Conservation (phyloP, 2,797 vertebrate genomes). For the Picus viridis region DNA sequence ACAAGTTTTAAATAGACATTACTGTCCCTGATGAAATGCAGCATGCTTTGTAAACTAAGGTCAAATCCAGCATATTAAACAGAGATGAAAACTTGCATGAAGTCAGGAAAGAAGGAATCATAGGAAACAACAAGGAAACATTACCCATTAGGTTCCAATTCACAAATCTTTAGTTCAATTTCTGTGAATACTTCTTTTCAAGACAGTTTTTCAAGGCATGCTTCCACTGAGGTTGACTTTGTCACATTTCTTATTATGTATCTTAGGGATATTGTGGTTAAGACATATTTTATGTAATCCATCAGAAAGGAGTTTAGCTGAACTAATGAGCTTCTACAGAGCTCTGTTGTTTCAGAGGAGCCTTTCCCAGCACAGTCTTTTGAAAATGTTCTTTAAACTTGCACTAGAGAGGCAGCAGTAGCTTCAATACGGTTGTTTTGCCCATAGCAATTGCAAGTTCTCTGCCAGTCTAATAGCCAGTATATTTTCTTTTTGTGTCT, state of each 20-base stretch:
- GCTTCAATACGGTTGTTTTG: not conserved
- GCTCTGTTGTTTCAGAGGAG: not conserved
- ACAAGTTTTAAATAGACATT: not conserved
- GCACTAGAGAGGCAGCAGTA: not conserved
- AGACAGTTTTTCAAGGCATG: not conserved
- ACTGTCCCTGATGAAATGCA: not conserved
- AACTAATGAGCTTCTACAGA: not conserved
- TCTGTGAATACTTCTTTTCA: accelerated
- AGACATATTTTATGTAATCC: not conserved
- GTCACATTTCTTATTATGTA: accelerated
- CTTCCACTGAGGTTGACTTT: not conserved
- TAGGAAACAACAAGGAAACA: not conserved
- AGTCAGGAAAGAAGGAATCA: not conserved
- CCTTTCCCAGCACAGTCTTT: not conserved
- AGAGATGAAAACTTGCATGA: not conserved
- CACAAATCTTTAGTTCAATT: not conserved
- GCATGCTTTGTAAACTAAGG: not conserved
- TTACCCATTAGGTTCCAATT: not conserved
- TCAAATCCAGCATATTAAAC: not conserved
- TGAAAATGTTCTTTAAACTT: not conserved
- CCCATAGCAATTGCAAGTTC: not conserved
- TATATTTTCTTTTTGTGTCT: not conserved
- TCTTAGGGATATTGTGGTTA: not conserved
- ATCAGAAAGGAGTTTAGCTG: not conserved
- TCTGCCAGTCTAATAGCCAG: not conserved